A percentile compares a stretch with the other conserved stretches of the same genome.
Evolutionary conservation across 2,113 vertebrate species (phyloP).

Genomic region (Zeus faber): DNA sequence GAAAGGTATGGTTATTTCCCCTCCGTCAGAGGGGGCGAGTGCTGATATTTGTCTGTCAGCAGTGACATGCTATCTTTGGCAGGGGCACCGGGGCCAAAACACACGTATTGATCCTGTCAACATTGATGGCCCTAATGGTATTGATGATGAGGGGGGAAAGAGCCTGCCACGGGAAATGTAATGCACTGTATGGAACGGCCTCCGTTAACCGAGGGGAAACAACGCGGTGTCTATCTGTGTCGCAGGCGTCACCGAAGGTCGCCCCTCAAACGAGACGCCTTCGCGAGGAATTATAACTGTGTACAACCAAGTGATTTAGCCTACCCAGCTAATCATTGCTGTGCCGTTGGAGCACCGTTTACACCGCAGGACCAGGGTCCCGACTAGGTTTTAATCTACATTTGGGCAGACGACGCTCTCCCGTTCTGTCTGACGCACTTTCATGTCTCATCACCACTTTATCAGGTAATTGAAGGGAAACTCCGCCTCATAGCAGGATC

Average conservation of each 20-base stretch:
- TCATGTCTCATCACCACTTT: too few relatives aligned
- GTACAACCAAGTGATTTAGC: too few relatives aligned
- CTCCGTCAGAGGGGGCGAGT: conserved; percentile 66
- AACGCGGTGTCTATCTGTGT: conserved; percentile 46
- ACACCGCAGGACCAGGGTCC: too few relatives aligned
- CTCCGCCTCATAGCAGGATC: too few relatives aligned
- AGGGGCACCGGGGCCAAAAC: conserved; percentile 94
- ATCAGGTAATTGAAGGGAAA: too few relatives aligned
- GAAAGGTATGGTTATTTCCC: conserved; percentile 60
- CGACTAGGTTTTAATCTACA: too few relatives aligned
- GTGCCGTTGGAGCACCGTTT: too few relatives aligned
- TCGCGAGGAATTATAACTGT: too few relatives aligned
- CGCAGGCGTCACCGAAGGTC: conserved; percentile 27
- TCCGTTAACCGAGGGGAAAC: conserved; percentile 21
- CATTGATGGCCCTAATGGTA: conserved; percentile 96
- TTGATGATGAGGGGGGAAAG: conserved; percentile 72
- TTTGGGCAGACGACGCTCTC: too few relatives aligned
- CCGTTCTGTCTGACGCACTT: too few relatives aligned
- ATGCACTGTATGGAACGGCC: conserved; percentile 39
- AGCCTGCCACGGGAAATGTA: conserved; percentile 85
- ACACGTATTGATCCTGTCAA: conserved; percentile 98
- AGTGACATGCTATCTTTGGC: conserved; percentile 95
- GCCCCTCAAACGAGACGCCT: too few relatives aligned
- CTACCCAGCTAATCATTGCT: too few relatives aligned
- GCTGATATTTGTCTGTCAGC: conserved; percentile 99